Conservation (phyloP, 2,888 invertebrate genomes). For the Lomographa bimaculata region DNA sequence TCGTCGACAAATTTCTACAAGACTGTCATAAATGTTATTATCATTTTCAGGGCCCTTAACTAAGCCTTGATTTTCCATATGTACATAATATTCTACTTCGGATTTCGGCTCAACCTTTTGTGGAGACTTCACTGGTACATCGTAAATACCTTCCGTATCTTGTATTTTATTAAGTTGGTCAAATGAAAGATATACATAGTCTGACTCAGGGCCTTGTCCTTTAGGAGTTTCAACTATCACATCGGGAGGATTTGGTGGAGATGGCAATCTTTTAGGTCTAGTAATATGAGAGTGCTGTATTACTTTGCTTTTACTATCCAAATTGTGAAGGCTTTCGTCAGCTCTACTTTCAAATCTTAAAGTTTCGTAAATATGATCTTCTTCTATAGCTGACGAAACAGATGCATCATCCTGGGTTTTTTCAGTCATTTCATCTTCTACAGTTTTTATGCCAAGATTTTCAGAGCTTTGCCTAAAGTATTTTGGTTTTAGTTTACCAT, state of each 20-base stretch:
- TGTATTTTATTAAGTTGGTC: constrained; percentile 60
- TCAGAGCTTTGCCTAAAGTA: constrained; percentile 66
- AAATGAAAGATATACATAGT: constrained; percentile 78
- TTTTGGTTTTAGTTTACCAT: constrained; percentile 62
- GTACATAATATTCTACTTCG: constrained; percentile 61
- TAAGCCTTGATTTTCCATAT: constrained; percentile 57
- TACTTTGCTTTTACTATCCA: constrained; percentile 60
- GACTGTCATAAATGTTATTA: constrained; percentile 64
- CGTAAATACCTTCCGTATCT: constrained; percentile 67
- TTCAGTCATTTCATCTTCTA: constrained; percentile 26
- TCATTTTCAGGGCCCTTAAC: constrained; percentile 41
- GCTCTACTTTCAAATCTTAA: constrained; percentile 70
- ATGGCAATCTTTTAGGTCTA: constrained; percentile 62
- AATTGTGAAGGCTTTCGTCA: constrained; percentile 52
- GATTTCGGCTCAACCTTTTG: constrained; percentile 50
- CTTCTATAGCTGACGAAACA: constrained; percentile 50
- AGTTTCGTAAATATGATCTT: constrained; percentile 85
- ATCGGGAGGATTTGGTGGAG: constrained; percentile 52
- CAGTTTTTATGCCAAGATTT: constrained; percentile 42
- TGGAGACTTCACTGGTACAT: constrained; percentile 67
- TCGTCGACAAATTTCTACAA: constrained; percentile 67
- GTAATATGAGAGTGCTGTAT: constrained; percentile 56
- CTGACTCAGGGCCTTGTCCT: constrained; percentile 68
- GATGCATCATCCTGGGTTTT: constrained; percentile 7
- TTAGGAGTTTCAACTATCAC: constrained; percentile 46